Evolutionary conservation across 1,140 invertebrate genomes (phyloP), one percentile per base, ranked within the genome.

Genomic region (Trachelipus rathkii): DNA sequence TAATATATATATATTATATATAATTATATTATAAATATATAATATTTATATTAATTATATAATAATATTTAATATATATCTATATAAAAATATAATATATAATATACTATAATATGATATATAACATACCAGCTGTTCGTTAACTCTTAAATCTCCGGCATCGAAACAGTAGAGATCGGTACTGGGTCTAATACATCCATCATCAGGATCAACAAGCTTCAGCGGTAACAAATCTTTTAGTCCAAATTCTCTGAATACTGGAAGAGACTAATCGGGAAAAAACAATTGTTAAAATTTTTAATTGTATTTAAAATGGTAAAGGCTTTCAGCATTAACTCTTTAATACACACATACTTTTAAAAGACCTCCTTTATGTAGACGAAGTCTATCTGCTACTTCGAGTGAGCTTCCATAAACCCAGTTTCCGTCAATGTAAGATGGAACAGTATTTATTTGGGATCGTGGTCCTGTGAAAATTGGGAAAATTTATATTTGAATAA

Each of bases 111-210:
- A n/a, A n/a, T n/a, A n/a, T n/a, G n/a, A n/a, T n/a, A n/a, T n/a
- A n/a, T n/a, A 33, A 21, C 77, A 73, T 44, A 81, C 81, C 75
- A 96, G 84, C 83, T 97, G 95, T 84, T 97, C 95, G 84, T 96
- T 96, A 7, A 97, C 95, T 82, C 95, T 88, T 83, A 95, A 94
- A 86, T 97, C 95, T 83, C 95, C 88, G 67, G 87, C 87, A 88
- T 96, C 94, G 83, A 96, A 96, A 84, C 95, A 96, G 84, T 91
- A 96, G 90, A 95, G 93, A 71, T 88, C 85, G 23, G 82, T 81
- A 83, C 94, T 94, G 1, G 93, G 92, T 71, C 94, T 86, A 3
- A 93, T 95, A 85, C 94, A 96, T n/a, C 94, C 94, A 86, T 95
- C 92, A 84, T 95, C 94, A 6, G 95, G 94, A 77, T 95, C 91